A percentile compares a stretch with the other conserved stretches of the same genome.
phyloP scores from a whole-genome alignment of 2,888 invertebrate species.

The Rosalia funebris region DNA sequence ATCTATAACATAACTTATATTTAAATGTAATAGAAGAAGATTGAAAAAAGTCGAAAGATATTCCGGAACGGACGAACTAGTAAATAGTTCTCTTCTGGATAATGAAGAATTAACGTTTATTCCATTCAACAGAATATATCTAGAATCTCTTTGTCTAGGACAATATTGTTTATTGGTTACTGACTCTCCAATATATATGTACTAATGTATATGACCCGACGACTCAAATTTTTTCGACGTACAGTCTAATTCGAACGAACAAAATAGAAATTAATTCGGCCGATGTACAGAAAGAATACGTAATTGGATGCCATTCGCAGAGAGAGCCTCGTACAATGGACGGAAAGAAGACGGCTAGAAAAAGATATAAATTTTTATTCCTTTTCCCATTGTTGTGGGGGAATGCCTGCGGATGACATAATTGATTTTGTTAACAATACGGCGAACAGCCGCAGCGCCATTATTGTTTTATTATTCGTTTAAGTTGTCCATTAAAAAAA shows the following conservation, averaged over 20 bases:
- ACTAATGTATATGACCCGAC: neutral
- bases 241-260: neutral
- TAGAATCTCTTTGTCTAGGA: no score
- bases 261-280: conserved; percentile 34
- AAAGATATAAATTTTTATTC: conserved; percentile 36
- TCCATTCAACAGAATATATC: no score
- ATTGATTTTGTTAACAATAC: conserved; percentile 37
- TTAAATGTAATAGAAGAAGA: no score
- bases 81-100: no score
- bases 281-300: conserved; percentile 28
- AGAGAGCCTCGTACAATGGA: conserved; percentile 16
- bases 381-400: conserved; percentile 24
- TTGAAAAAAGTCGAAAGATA: no score
- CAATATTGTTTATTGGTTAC: no score
- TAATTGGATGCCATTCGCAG: conserved; percentile 42
- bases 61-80: no score
- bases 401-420: conserved; percentile 33
- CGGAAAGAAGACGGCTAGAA: conserved; percentile 22
- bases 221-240: neutral
- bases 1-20: no score
- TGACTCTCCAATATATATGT: no score
- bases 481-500: conserved; percentile 20
- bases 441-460: conserved; percentile 17
- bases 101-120: no score
- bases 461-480: conserved; percentile 28